A percentile compares a stretch with the other conserved stretches of the same genome.
These are phyloP conservation scores for Campoplex capitator DNA, from an alignment of 2,888 invertebrate genomes.

Conservation along the genomic window DNA sequence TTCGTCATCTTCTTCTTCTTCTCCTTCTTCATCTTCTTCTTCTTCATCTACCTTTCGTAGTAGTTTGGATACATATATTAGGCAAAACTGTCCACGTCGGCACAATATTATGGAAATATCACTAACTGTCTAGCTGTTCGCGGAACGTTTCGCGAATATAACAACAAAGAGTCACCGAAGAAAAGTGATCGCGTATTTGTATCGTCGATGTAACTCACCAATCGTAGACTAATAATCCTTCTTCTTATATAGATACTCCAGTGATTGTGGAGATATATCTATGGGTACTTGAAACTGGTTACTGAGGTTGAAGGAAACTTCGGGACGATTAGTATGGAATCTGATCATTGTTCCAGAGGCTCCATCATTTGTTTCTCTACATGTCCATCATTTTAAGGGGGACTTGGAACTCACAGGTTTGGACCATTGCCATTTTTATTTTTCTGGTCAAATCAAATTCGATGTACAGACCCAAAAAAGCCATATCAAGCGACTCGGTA, in stretches of 20 bases:
- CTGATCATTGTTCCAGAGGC: not conserved
- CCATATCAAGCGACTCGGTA: too few species aligned
- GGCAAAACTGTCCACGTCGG: slow-evolving; percentile 48
- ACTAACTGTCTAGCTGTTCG: slow-evolving; percentile 43
- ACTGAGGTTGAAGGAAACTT: not conserved
- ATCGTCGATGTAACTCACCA: slow-evolving; percentile 71
- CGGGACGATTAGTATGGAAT: not conserved
- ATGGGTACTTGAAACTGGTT: slow-evolving; percentile 2
- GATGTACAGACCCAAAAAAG: too few species aligned
- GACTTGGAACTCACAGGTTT: not conserved
- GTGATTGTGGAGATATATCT: slow-evolving; percentile 23
- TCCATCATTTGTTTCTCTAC: not conserved
- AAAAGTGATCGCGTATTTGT: slow-evolving; percentile 74
- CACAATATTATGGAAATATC: slow-evolving; percentile 69
- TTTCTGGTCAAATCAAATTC: not conserved
- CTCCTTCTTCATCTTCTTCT: slow-evolving; percentile 19
- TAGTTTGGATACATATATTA: slow-evolving; percentile 14
- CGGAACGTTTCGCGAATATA: slow-evolving; percentile 58
- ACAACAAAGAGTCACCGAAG: slow-evolving; percentile 71
- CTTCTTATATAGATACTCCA: slow-evolving; percentile 21
- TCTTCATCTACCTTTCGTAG: slow-evolving; percentile 44
- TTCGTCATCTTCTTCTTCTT: slow-evolving; percentile 37
- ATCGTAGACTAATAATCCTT: slow-evolving; percentile 75
- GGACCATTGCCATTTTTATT: not conserved
- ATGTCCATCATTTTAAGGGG: not conserved